Base-by-base conservation (phyloP, 2,113 vertebrate genomes). In the Oryzias woworae region DNA sequence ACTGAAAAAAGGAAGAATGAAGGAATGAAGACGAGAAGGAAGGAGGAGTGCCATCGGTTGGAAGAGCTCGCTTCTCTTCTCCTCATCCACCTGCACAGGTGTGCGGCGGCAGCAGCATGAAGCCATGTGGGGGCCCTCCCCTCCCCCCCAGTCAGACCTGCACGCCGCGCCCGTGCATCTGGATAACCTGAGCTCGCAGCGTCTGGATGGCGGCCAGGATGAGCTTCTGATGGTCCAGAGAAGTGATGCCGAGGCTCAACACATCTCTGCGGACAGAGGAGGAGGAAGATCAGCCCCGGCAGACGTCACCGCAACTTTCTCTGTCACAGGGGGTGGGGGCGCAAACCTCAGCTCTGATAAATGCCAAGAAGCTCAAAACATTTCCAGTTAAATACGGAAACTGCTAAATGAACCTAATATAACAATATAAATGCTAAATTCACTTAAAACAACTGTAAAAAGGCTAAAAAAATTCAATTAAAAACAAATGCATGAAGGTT, bases 91-190 rank as follows among this genome's bases (percentile, higher is more conserved):
- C 7, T 50, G 70, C 66, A 53, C 2, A 48, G n/a, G 1, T 48
- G 10, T 63, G 53, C 1, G 48, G 62, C 5, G 13, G 71, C 47
- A 43, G 14, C 55, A 23, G 0, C 42, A 2, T 0, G 52, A 36
- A 0, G 49, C 36, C 7, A 42, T 41, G 55, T 12, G 55, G 3
- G 64, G 36, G 36, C 36, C 36, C 36, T 36, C 36, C 36, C 36
- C 36, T 36, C 36, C 36, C 28, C 14, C 4, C n/a, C 0, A 66
- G 18, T 0, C 82, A 98, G 88, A 98, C 95, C 89, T 97, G 96
- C 31, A 98, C 94, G 0, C 96, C 96, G 0, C 90, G 93, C 58
- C 95, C 95, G 0, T 97, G 96, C 93, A 97, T 94, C 58, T 92
- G 96, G 74, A 97, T 95, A 51, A 98, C 96, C 84, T 95, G 95